These are phyloP conservation scores for Conus betulinus DNA, from an alignment of 1,140 invertebrate genomes.

Conservation along the genomic window DNA sequence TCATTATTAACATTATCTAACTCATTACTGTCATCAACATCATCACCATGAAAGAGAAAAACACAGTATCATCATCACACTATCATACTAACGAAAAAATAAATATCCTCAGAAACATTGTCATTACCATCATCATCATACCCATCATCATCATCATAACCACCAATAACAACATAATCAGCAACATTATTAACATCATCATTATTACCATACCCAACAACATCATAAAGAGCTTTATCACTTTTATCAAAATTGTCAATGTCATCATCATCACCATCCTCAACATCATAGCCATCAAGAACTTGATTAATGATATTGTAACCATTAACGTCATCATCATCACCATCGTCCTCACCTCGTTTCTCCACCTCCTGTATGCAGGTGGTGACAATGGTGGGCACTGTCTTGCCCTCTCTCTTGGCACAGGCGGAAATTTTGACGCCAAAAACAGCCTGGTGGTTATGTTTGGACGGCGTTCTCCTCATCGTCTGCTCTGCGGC, in stretches of 20 bases:
- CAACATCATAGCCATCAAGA: neutral
- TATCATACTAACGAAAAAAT: too few relatives aligned
- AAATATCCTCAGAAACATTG: too few relatives aligned
- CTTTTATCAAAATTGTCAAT: conserved; percentile 63
- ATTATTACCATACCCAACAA: neutral
- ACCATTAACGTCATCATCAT: neutral
- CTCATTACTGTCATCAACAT: too few relatives aligned
- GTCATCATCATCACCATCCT: conserved; percentile 31
- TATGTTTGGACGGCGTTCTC: conserved; percentile 58
- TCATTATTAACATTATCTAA: too few relatives aligned
- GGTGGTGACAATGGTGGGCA: conserved; percentile 63
- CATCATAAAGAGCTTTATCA: neutral
- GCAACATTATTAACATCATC: too few relatives aligned
- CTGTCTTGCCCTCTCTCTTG: conserved; percentile 62
- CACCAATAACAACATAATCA: too few relatives aligned
- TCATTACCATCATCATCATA: too few relatives aligned
- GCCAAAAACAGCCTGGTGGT: conserved; percentile 59
- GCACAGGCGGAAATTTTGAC: conserved; percentile 53
- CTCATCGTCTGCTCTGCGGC: conserved; percentile 60
- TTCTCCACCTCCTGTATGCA: conserved; percentile 65
- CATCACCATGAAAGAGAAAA: neutral
- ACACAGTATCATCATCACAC: too few relatives aligned
- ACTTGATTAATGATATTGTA: neutral
- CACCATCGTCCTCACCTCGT: conserved; percentile 49
- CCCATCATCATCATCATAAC: too few relatives aligned